These are phyloP conservation scores for Xenus cinereus DNA, from an alignment of 2,113 vertebrate genomes.

Conservation along the genomic window DNA sequence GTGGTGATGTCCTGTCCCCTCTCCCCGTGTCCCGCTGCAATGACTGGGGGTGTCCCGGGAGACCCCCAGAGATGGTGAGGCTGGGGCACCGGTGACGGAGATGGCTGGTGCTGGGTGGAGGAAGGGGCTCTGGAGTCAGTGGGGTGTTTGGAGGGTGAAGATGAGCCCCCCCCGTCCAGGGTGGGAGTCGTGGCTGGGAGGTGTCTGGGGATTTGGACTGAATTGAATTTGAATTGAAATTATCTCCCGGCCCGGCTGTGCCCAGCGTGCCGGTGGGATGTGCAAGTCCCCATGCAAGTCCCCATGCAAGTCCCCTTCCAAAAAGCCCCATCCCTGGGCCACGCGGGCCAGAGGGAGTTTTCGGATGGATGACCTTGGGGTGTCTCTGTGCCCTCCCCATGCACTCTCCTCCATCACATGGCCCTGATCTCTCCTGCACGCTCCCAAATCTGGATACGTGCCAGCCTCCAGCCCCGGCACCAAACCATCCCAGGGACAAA, in stretches of 20 bases:
- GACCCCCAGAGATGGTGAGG: accelerated
- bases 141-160: background rate
- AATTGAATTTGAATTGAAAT: background rate
- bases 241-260: background rate
- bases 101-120: background rate
- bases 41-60: background rate
- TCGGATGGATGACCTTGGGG: background rate
- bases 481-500: background rate
- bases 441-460: accelerated
- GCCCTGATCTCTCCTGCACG: background rate
- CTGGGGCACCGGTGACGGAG: background rate
- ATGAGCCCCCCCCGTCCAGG: background rate
- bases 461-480: background rate
- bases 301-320: background rate
- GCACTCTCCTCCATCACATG: background rate
- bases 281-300: background rate
- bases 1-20: background rate
- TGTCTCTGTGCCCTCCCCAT: accelerated
- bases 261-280: accelerated
- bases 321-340: accelerated
- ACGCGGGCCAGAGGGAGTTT: background rate
- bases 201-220: background rate
- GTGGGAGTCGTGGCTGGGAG: background rate
- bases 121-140: accelerated
- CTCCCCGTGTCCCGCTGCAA: background rate